A percentile compares a stretch with the other conserved stretches of the same genome.
Conservation (phyloP, 2,113 vertebrate species). For the Cavia porcellus region DNA sequence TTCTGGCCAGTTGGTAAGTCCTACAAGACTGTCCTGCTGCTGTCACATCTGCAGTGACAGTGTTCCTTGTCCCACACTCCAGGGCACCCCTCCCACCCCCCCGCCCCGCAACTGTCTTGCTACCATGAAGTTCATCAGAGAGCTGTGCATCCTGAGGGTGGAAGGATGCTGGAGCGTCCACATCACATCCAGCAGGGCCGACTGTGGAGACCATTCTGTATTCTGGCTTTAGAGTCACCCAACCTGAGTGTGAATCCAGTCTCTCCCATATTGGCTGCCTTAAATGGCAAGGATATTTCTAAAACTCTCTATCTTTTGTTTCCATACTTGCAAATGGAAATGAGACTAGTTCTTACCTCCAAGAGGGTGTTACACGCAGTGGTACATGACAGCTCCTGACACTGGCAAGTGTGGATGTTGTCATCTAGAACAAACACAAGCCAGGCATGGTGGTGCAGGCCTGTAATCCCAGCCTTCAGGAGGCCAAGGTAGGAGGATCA, state of each 20-base stretch:
- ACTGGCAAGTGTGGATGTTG: neutral
- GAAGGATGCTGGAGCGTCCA: neutral
- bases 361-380: neutral
- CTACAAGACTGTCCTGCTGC: neutral
- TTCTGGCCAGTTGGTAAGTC: neutral
- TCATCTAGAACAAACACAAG: constrained; percentile 1
- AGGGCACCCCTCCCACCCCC: neutral
- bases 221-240: neutral
- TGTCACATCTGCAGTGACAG: neutral
- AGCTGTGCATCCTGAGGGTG: neutral
- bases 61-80: neutral
- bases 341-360: neutral
- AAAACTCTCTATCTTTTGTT: constrained; percentile 9
- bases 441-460: neutral
- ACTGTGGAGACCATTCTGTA: neutral
- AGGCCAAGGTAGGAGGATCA: neutral
- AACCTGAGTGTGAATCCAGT: neutral
- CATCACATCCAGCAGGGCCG: neutral
- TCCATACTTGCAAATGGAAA: neutral
- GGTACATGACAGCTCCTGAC: neutral
- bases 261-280: neutral
- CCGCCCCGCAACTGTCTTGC: neutral
- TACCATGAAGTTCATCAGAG: neutral
- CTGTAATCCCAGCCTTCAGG: neutral
- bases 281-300: neutral